Base-by-base conservation (phyloP, 2,797 vertebrate genomes). In the Enteromius unitaeniatus region DNA sequence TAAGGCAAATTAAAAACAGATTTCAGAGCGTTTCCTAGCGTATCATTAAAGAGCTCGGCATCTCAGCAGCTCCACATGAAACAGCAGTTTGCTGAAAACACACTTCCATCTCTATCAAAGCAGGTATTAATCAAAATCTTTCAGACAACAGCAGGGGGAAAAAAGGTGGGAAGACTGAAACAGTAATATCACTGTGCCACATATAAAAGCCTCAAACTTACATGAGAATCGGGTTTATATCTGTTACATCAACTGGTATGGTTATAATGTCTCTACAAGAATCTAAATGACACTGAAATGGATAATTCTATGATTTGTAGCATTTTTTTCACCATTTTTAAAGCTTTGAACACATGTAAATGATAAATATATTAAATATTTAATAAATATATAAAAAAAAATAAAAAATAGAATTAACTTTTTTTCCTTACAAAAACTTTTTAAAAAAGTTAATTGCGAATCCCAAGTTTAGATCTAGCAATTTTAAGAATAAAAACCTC, bases 1-100 rank as follows among this genome's bases (percentile, higher is more conserved):
- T 89, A 53, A 86, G 86, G 82, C 86, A 92, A 92, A 94, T 94
- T 90, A 92, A 86, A 89, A 93, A 90, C 94, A 94, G 93, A 91
- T 89, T 86, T 64, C 76, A 74, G 83, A 91, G 85, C 77, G 47
- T 73, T 58, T 92, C 82, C 87, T 79, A 84, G 88, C 82, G 90
- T 86, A 89, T 88, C 74, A 84, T 86, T 87, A 86, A 37, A 84
- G 73, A 58, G 64, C 88, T 78, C 88, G 89, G 86, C 60, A 85
- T 84, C 77, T 81, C 78, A 47, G 69, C 37, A 58, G 67, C 47
- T 84, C 89, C 89, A 88, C 76, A 77, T 60, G 49, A 83, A 77
- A 69, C 62, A 42, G 45, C 58, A 15, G 9, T 58, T 58, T 69
- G 23, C 10, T 31, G 62, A 45, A 65, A 40, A 68, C 10, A 69